phyloP scores from a whole-genome alignment of 2,888 invertebrate species.

The Tethea ocularis region DNA sequence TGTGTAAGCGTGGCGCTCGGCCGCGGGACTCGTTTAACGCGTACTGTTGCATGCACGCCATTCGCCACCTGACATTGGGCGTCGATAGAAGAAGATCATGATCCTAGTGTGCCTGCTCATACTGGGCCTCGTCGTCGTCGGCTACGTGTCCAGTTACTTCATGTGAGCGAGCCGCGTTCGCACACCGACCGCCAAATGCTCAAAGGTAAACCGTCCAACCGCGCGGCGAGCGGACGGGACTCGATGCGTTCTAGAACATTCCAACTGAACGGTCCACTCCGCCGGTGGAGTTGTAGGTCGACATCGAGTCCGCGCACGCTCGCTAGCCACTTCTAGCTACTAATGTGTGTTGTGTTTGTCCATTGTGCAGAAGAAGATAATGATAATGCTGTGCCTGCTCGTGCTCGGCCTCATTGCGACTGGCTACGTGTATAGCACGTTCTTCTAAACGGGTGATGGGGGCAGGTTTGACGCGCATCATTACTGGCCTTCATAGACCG shows the following conservation, averaged over 20 bases:
- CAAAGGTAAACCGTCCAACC: constrained; percentile 66
- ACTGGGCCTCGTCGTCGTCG: constrained; percentile 90
- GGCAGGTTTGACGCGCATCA: constrained; percentile 76
- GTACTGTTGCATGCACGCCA: constrained; percentile 76
- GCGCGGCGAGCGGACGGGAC: constrained; percentile 50
- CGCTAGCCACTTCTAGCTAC: constrained; percentile 62
- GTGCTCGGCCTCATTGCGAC: constrained; percentile 89
- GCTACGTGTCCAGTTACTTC: constrained; percentile 86
- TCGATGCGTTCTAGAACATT: background rate
- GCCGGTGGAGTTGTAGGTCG: background rate
- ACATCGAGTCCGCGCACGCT: constrained; percentile 42
- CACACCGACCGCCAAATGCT: constrained; percentile 59
- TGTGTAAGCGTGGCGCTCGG: constrained; percentile 36
- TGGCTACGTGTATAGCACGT: constrained; percentile 82
- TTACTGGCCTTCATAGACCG: constrained; percentile 35
- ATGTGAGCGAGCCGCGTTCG: constrained; percentile 69
- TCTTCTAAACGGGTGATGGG: constrained; percentile 76
- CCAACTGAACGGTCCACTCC: background rate
- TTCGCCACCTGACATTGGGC: constrained; percentile 38
- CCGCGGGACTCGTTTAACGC: constrained; percentile 63
- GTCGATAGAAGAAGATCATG: constrained; percentile 94
- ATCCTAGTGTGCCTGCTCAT: constrained; percentile 95
- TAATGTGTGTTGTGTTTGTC: constrained; percentile 79
- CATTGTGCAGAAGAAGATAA: constrained; percentile 95
- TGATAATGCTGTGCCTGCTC: constrained; percentile 94